These are phyloP conservation scores for Atherix ibis DNA, from an alignment of 2,888 invertebrate genomes.

Conservation along the genomic window DNA sequence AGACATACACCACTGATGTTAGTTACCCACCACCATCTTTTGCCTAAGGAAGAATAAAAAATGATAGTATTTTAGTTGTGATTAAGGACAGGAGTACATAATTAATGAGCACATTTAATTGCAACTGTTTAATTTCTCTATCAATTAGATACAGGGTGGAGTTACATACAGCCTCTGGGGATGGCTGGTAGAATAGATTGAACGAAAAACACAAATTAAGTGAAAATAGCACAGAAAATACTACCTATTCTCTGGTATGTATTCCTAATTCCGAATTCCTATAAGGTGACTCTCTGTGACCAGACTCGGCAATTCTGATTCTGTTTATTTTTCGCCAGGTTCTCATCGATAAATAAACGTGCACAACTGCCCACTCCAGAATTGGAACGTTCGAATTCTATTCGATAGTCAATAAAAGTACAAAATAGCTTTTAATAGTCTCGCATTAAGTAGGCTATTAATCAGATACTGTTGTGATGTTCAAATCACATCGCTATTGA, in stretches of 20 bases:
- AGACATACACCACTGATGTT: not conserved
- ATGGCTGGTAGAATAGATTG: constrained; percentile 2
- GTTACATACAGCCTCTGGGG: constrained; percentile 2
- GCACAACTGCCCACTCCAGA: too few relatives aligned
- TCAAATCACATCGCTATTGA: too few relatives aligned
- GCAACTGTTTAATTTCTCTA: constrained; percentile 9
- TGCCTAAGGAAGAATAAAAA: not conserved
- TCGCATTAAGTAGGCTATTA: constrained; percentile 10
- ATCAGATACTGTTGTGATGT: constrained; percentile 6
- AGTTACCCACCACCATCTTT: not conserved
- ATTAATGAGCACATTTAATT: constrained; percentile 10
- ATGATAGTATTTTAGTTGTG: not conserved
- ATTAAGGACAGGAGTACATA: constrained; percentile 1
- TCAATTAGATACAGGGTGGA: too few relatives aligned
- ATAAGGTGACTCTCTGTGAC: too few relatives aligned
- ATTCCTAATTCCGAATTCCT: too few relatives aligned
- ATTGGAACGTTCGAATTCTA: too few relatives aligned
- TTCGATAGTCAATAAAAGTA: constrained; percentile 9
- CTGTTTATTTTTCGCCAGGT: too few relatives aligned
- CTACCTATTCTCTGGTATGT: too few relatives aligned
- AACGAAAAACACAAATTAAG: too few relatives aligned
- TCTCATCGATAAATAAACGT: too few relatives aligned
- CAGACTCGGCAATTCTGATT: too few relatives aligned
- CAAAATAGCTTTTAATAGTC: constrained; percentile 11
- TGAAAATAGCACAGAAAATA: too few relatives aligned